Evolutionary conservation across 1,140 invertebrate species (phyloP).

Genomic region (Belonocnema kinseyi): DNA sequence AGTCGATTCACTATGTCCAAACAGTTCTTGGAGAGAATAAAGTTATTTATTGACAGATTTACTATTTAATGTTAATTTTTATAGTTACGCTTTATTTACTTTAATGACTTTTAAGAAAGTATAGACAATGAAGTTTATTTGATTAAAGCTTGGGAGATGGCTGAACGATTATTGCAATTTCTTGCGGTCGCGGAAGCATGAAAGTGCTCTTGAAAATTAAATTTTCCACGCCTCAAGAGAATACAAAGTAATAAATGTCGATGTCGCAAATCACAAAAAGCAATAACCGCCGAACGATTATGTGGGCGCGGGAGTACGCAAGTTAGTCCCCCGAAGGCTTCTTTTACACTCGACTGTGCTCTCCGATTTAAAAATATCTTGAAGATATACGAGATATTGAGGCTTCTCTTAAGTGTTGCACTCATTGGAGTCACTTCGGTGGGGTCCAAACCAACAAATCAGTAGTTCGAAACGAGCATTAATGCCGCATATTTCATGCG

Average conservation of each 20-base stretch:
- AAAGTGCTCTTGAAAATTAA: too few species aligned
- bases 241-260: background rate
- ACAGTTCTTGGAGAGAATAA: too few species aligned
- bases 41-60: too few species aligned
- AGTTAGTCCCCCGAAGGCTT: slow-evolving; percentile 1
- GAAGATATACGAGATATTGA: slow-evolving; percentile 10
- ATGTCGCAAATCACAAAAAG: background rate
- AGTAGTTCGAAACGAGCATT: background rate
- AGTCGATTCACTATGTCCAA: too few species aligned
- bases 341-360: background rate
- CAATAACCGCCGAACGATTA: background rate
- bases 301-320: background rate
- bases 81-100: background rate
- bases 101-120: background rate
- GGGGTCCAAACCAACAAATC: background rate
- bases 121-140: too few species aligned
- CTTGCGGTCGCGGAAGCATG: too few species aligned
- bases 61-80: background rate
- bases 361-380: slow-evolving; percentile 10
- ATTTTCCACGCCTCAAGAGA: too few species aligned
- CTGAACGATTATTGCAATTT: too few species aligned
- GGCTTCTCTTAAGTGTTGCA: slow-evolving; percentile 15
- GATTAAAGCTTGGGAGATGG: too few species aligned
- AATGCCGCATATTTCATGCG: background rate
- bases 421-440: background rate